Evolutionary conservation across 2,888 invertebrate species (phyloP).

Genomic region (Lymantria monacha): DNA sequence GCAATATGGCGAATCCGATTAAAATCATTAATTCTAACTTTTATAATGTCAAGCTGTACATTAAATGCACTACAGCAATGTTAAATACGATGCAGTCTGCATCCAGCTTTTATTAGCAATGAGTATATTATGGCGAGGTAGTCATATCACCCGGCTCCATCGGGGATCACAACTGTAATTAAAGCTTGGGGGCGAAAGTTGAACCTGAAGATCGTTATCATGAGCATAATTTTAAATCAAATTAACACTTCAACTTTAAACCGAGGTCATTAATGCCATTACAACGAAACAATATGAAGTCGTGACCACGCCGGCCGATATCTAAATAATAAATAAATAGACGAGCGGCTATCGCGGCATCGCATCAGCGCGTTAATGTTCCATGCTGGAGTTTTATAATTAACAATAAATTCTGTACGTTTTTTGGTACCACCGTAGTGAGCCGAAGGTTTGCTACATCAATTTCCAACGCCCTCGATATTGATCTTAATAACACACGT

Average conservation of each 20-base stretch:
- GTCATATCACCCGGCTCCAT: constrained; percentile 60
- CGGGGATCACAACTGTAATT: constrained; percentile 68
- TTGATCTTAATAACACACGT: constrained; percentile 69
- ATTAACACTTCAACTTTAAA: constrained; percentile 82
- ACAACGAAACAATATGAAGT: constrained; percentile 78
- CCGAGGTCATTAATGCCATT: constrained; percentile 80
- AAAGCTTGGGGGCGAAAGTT: constrained; percentile 75
- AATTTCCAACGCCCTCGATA: constrained; percentile 71
- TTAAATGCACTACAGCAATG: constrained; percentile 55
- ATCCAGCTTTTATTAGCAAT: constrained; percentile 49
- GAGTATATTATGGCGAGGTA: constrained; percentile 39
- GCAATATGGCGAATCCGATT: constrained; percentile 48
- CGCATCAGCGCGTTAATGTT: constrained; percentile 78
- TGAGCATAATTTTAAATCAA: constrained; percentile 80
- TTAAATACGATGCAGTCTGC: constrained; percentile 42
- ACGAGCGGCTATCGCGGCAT: constrained; percentile 66
- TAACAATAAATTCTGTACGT: constrained; percentile 80
- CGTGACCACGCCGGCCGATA: constrained; percentile 77
- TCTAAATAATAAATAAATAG: constrained; percentile 82
- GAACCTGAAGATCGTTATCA: constrained; percentile 76
- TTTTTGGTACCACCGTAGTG: constrained; percentile 63
- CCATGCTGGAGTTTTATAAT: constrained; percentile 78
- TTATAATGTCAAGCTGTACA: constrained; percentile 55
- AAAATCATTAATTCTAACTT: constrained; percentile 54
- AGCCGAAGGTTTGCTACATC: constrained; percentile 57